phyloP scores from a whole-genome alignment of 1,140 invertebrate genomes.

The Coenobita brevimanus region DNA sequence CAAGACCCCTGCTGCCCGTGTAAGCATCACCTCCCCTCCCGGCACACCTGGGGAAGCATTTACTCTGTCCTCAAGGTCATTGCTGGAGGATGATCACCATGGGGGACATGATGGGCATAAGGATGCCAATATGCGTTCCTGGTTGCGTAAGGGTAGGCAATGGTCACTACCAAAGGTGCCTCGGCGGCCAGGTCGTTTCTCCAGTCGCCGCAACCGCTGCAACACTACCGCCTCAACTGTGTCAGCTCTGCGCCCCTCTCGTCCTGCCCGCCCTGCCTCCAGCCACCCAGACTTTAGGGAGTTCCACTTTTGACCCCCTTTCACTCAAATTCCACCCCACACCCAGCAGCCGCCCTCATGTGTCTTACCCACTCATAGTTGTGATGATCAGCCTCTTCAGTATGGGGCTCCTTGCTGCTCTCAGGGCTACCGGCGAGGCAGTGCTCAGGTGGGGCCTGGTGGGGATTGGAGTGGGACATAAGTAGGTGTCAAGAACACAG shows the following conservation, averaged over 20 bases:
- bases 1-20: background rate
- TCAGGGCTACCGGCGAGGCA: too few species aligned
- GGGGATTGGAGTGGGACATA: too few species aligned
- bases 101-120: background rate
- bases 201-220: constrained; percentile 47
- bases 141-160: constrained; percentile 19
- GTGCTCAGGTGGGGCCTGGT: too few species aligned
- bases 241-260: constrained; percentile 4
- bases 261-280: constrained; percentile 14
- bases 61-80: constrained; percentile 34
- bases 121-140: constrained; percentile 5
- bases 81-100: background rate
- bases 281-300: constrained; percentile 53
- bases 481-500: too few species aligned
- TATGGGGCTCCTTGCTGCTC: too few species aligned
- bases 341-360: background rate
- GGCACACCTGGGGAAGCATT: background rate
- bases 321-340: background rate
- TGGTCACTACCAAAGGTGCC: constrained; percentile 38
- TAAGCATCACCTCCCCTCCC: background rate
- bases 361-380: background rate
- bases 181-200: constrained; percentile 47
- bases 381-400: too few species aligned
- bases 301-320: constrained; percentile 45
- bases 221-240: constrained; percentile 2